Evolutionary conservation across 2,888 invertebrate genomes (phyloP), one percentile per base, ranked within the genome.

Genomic region (Stenotaenia linearis): DNA sequence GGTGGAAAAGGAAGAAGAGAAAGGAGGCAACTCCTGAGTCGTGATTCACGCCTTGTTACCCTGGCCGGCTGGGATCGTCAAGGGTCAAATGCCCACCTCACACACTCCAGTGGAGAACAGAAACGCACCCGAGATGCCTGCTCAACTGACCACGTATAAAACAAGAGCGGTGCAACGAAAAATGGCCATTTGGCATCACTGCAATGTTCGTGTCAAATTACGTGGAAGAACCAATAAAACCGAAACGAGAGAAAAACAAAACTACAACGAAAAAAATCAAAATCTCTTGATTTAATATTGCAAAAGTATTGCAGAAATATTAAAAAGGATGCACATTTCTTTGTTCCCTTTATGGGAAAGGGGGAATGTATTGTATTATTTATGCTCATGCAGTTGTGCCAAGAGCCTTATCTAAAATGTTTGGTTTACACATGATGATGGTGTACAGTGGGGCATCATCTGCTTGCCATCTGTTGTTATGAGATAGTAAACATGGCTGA

Each of bases 1-100:
- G 45, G 45, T 18, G 45, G 1, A 45, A 18, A 45, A 45, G 45
- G 45, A 45, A 45, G 45, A 45, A 45, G 45, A 45, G 32, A 45
- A 45, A 61, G 28, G 61, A 61, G 61, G 61, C 61, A 61, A 61
- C 61, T 61, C 61, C 23, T 61, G 12, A 61, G 61, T 77, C 77
- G 77, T 77, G 77, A 77, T 77, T 77, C 77, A 77, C 77, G 77
- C 77, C 45, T 45, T 77, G 77, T 77, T 77, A 77, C 77, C 61
- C 77, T 77, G 77, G 40, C 77, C 45, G 40, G 40, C 23, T 37
- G 77, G 25, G 77, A 37, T 40, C 77, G 77, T 77, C 40, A 28
- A 35, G 77, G 77, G 77, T 77, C 77, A 77, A 77, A 21, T 45
- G 77, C 37, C 77, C 40, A 45, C 45, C 45, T 45, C 18, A 45